Base-by-base conservation (phyloP, 2,888 invertebrate genomes). In the Abrostola tripartita region DNA sequence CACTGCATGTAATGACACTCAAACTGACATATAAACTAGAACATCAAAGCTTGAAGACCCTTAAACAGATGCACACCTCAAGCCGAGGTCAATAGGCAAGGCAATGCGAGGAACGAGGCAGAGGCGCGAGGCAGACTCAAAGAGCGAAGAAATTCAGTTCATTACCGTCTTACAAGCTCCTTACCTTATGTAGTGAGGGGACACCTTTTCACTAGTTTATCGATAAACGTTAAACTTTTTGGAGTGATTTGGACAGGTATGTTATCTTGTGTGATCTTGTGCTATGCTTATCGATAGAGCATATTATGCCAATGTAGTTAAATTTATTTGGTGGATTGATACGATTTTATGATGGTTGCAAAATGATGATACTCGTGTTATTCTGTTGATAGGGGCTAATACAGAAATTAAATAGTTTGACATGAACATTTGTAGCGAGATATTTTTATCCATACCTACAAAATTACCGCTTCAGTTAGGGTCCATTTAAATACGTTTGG, bases 131-230 rank as follows among this genome's bases (percentile, higher is more conserved):
- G 79, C 75, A 77, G 76, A 81, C 81, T 91, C 89, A 90, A 91
- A 92, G 89, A 87, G 86, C 79, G 82, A 65, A 82, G 82, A 82
- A 85, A 88, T 89, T 85, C 88, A 90, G 89, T 90, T 93, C 92
- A 93, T 93, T 93, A 94, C 88, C 88, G 92, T 91, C 92, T 91
- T 92, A 88, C 89, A 79, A 85, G 79, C 82, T 86, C 76, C 83
- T 85, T 78, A 72, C 65, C 65, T 68, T 14, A 9, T 49, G 37
- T 84, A 87, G 86, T 54, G 86, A 69, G 59, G 85, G 73, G 84
- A 75, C 56, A 52, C 24, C 24, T 24, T 24, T 24, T 24, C 1
- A 24, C 24, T 24, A 8, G 50, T 54, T 54, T 77, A 49, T 77
- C 77, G 81, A 84, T 78, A 61, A 24, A 61, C 51, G 24, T 49